Evolutionary conservation across 2,888 invertebrate species (phyloP), one percentile per base, ranked within the genome.

Genomic region (Atethmia centrago): DNA sequence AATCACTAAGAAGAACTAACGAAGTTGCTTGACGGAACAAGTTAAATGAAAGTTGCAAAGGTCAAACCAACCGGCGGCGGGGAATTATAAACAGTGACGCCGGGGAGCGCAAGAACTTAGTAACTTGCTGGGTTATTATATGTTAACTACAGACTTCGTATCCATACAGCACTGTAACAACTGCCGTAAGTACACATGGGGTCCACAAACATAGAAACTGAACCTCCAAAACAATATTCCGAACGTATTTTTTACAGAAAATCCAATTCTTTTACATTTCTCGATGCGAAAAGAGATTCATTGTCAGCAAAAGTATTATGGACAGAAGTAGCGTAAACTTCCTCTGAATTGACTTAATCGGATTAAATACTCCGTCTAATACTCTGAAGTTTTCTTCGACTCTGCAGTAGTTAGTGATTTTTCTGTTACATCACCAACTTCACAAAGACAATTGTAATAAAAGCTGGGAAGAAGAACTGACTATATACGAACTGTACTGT

Each of bases 21-120:
- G 67, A 84, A 87, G 81, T 83, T 83, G 86, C 81, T 74, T 86
- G 80, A 87, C 77, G 82, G 77, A 80, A 79, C 71, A 80, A 88
- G 89, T 88, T 84, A 88, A 88, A 87, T 85, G 79, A 74, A 81
- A 85, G 83, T 88, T 85, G 69, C 76, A 83, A 82, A 85, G 87
- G 88, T 87, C 88, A 87, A 77, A 79, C 71, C 70, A 74, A 66
- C 80, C 74, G 78, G 74, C 74, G 78, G 74, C 73, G 75, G 71
- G 79, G 83, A 82, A 85, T 88, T 82, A 89, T 89, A 88, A 88
- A 89, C 87, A 87, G 80, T 77, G 81, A 75, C 79, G 58, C 81
- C 58, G 68, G 59, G 66, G 74, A 77, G 79, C 77, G 74, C 69
- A 74, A 74, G 73, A 84, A 88, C 84, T 87, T 83, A 62, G 79